A percentile compares a stretch with the other conserved stretches of the same genome.
phyloP scores from a whole-genome alignment of 2,888 invertebrate species.

The Dryobota labecula region DNA sequence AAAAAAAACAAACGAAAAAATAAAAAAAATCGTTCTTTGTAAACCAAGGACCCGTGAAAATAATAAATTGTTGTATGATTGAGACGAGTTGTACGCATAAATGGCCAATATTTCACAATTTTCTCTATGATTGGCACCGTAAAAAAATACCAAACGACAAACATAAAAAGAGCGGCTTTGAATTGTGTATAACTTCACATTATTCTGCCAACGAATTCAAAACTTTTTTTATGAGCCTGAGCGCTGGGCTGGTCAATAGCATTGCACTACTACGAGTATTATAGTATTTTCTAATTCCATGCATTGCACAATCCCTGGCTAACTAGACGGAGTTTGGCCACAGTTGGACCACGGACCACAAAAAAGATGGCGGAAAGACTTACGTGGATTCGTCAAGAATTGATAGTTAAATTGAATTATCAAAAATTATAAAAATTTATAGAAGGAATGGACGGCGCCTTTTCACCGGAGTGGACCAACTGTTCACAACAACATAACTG shows the following conservation, averaged over 20 bases:
- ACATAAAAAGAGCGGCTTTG: neutral
- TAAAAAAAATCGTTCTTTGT: slow-evolving; percentile 17
- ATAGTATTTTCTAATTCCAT: neutral
- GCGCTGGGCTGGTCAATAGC: neutral
- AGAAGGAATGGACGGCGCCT: too few relatives aligned
- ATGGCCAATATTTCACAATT: slow-evolving; percentile 7
- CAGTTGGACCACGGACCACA: too few relatives aligned
- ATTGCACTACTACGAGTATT: neutral
- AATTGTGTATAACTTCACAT: neutral
- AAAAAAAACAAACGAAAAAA: neutral
- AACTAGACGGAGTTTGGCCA: too few relatives aligned
- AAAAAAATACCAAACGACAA: neutral
- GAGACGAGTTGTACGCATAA: neutral
- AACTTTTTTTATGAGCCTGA: neutral
- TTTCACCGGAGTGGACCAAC: too few relatives aligned
- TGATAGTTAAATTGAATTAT: too few relatives aligned
- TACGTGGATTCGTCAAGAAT: too few relatives aligned
- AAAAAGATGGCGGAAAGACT: too few relatives aligned
- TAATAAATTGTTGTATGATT: slow-evolving; percentile 20
- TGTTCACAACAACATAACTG: too few relatives aligned
- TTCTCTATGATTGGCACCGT: neutral
- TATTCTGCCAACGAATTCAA: neutral
- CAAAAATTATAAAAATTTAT: too few relatives aligned
- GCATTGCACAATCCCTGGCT: neutral
- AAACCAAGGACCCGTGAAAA: slow-evolving; percentile 12